Percentiles rank a stretch among this genome's conserved stretches.
phyloP scores from a whole-genome alignment of 2,888 invertebrate genomes.

The Prosopocoilus inquinatus region DNA sequence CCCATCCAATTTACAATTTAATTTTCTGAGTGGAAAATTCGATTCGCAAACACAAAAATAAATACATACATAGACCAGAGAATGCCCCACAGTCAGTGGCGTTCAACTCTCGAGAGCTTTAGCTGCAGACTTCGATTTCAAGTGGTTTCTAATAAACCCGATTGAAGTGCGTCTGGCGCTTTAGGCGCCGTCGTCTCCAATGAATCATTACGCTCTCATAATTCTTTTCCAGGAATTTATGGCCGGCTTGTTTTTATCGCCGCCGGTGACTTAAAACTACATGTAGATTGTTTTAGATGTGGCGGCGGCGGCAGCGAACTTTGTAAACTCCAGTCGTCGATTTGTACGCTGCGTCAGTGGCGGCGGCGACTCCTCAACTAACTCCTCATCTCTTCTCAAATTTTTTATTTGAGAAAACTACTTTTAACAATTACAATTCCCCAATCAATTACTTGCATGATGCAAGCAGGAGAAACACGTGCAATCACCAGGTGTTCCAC shows the following conservation, averaged over 20 bases:
- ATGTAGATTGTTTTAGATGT: too few relatives aligned
- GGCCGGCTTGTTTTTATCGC: neutral
- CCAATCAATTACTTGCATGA: too few relatives aligned
- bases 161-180: neutral
- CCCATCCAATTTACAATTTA: too few relatives aligned
- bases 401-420: too few relatives aligned
- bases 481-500: too few relatives aligned
- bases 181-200: neutral
- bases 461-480: too few relatives aligned
- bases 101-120: neutral
- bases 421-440: too few relatives aligned
- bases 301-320: too few relatives aligned
- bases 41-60: neutral
- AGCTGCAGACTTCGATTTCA: constrained; percentile 1
- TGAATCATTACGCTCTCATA: neutral
- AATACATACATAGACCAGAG: neutral
- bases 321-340: too few relatives aligned
- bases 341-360: too few relatives aligned
- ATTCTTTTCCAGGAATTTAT: neutral
- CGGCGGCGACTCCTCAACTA: too few relatives aligned
- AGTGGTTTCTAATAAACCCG: neutral
- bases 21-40: neutral
- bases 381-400: too few relatives aligned
- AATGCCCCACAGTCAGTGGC: neutral
- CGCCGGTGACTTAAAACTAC: neutral